phyloP scores from a whole-genome alignment of 2,113 vertebrate genomes.

The Corythaeola cristata region DNA sequence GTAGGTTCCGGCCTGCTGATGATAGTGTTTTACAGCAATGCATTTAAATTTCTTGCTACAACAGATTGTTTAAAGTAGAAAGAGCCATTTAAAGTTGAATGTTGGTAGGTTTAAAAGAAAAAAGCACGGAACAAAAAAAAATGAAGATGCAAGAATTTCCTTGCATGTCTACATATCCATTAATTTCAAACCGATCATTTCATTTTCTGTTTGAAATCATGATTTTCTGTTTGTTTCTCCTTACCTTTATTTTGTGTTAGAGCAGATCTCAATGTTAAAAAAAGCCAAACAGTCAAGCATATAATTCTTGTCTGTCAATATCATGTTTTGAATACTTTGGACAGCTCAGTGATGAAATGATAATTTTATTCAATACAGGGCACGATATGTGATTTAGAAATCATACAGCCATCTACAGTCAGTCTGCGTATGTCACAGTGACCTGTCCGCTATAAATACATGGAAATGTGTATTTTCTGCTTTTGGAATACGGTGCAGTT shows the following conservation, averaged over 20 bases:
- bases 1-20: slow-evolving; percentile 48
- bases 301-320: background rate
- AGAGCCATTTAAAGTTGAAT: slow-evolving; percentile 28
- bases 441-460: background rate
- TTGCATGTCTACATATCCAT: background rate
- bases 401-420: slow-evolving; percentile 47
- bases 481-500: background rate
- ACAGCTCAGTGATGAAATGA: background rate
- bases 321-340: background rate
- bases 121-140: background rate
- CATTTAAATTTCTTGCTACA: slow-evolving; percentile 28
- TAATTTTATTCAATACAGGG: background rate
- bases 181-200: background rate
- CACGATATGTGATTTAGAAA: slow-evolving; percentile 8
- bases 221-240: background rate
- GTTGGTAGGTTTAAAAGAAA: background rate
- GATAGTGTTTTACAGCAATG: slow-evolving; percentile 30
- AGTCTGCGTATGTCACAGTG: background rate
- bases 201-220: background rate
- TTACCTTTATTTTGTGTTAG: background rate
- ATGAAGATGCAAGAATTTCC: background rate
- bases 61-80: slow-evolving; percentile 32
- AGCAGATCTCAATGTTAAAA: background rate
- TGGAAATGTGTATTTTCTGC: background rate
- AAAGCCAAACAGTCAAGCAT: background rate